phyloP scores from a whole-genome alignment of 1,140 invertebrate species.

The Leptopilina clavipes region DNA sequence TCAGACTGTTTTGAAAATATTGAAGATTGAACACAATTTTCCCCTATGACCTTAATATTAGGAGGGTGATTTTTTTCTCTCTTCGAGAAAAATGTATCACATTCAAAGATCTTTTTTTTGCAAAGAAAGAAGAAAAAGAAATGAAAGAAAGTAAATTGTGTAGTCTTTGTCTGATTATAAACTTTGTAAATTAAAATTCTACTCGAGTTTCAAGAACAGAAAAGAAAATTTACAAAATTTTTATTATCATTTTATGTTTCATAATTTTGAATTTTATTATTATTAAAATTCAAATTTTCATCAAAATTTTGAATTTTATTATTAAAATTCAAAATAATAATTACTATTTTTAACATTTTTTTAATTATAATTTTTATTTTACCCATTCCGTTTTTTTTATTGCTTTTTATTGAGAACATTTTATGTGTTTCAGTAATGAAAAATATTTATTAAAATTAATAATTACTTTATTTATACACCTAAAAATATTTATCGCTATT shows the following conservation, averaged over 20 bases:
- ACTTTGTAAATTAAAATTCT: slow-evolving; percentile 1
- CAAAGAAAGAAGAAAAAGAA: background rate
- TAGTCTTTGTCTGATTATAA: background rate
- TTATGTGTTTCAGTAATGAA: too few species aligned
- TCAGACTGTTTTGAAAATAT: slow-evolving; percentile 18
- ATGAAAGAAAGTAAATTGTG: background rate
- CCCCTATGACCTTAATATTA: slow-evolving; percentile 9
- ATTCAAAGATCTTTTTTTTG: background rate
- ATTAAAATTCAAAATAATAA: too few species aligned
- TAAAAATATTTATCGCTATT: too few species aligned
- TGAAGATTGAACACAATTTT: background rate
- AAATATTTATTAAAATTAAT: too few species aligned
- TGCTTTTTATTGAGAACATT: too few species aligned
- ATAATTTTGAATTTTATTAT: background rate
- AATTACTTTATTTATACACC: too few species aligned
- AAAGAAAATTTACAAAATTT: background rate
- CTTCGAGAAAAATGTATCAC: background rate
- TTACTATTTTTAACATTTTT: too few species aligned
- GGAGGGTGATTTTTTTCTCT: slow-evolving; percentile 1
- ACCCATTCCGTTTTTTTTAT: too few species aligned
- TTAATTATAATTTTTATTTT: too few species aligned
- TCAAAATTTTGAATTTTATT: too few species aligned
- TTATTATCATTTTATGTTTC: background rate
- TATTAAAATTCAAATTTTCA: too few species aligned
- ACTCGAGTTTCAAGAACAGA: background rate